phyloP scores from a whole-genome alignment of 2,888 invertebrate genomes.

The Sesia bembeciformis region DNA sequence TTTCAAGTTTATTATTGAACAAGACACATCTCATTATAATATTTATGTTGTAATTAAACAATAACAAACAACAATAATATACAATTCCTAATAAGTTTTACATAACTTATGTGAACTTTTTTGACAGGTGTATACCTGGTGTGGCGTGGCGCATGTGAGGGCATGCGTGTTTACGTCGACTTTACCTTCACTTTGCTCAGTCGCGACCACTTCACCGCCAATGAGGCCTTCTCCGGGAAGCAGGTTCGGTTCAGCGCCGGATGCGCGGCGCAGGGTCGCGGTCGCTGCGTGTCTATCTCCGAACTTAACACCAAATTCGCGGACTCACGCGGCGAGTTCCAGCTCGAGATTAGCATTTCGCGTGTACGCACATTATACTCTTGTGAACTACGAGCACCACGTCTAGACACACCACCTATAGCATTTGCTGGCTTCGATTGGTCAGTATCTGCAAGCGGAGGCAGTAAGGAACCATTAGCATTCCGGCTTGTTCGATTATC shows the following conservation, averaged over 20 bases:
- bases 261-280: constrained; percentile 82
- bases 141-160: constrained; percentile 83
- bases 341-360: constrained; percentile 84
- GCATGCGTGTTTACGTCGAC: constrained; percentile 85
- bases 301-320: constrained; percentile 83
- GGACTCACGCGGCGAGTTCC: constrained; percentile 86
- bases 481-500: constrained; percentile 81
- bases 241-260: constrained; percentile 80
- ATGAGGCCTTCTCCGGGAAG: constrained; percentile 86
- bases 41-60: too few relatives aligned
- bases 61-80: too few relatives aligned
- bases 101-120: constrained; percentile 1
- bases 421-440: constrained; percentile 88
- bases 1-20: not conserved
- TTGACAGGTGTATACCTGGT: constrained; percentile 84
- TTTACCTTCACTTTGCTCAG: constrained; percentile 87
- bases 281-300: constrained; percentile 81
- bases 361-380: constrained; percentile 84
- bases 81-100: too few relatives aligned
- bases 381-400: constrained; percentile 78
- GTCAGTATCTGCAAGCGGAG: constrained; percentile 80
- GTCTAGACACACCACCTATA: constrained; percentile 73
- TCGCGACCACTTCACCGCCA: constrained; percentile 87
- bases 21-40: not conserved
- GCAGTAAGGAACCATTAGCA: constrained; percentile 70